Conservation (phyloP, 2,797 vertebrate genomes). For the Pseudomugil gertrudae region DNA sequence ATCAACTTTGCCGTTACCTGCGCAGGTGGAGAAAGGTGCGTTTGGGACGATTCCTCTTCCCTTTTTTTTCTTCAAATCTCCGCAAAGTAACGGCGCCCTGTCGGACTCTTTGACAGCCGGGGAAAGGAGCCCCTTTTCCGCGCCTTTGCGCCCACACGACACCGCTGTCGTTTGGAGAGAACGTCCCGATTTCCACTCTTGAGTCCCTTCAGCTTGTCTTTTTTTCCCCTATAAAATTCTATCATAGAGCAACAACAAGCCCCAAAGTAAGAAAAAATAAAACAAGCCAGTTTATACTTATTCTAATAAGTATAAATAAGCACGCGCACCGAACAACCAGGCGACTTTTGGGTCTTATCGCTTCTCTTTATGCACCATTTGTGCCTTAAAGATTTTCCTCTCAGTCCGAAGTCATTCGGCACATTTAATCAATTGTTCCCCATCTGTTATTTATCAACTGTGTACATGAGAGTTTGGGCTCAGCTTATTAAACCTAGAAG, state of each 20-base stretch:
- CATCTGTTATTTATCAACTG: conserved; percentile 48
- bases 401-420: conserved; percentile 24
- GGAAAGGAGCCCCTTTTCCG: conserved; percentile 20
- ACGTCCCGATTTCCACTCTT: conserved; percentile 26
- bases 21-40: conserved; percentile 74
- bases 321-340: conserved; percentile 11
- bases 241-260: background rate
- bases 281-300: conserved; percentile 8
- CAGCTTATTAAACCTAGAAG: conserved; percentile 40
- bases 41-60: conserved; percentile 5
- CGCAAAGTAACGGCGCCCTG: conserved; percentile 29
- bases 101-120: conserved; percentile 21
- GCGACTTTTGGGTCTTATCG: conserved; percentile 32
- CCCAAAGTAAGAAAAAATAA: background rate
- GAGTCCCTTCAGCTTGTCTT: conserved; percentile 3
- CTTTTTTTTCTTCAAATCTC: background rate
- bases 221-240: conserved; percentile 1
- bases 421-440: conserved; percentile 44
- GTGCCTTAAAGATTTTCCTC: conserved; percentile 36
- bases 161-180: conserved; percentile 29
- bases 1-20: conserved; percentile 66
- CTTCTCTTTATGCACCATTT: conserved; percentile 67
- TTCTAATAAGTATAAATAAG: conserved; percentile 33
- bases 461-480: conserved; percentile 10
- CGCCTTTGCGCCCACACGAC: conserved; percentile 41